Base-by-base conservation (phyloP, 2,888 invertebrate genomes). In the Exocentrus adspersus region DNA sequence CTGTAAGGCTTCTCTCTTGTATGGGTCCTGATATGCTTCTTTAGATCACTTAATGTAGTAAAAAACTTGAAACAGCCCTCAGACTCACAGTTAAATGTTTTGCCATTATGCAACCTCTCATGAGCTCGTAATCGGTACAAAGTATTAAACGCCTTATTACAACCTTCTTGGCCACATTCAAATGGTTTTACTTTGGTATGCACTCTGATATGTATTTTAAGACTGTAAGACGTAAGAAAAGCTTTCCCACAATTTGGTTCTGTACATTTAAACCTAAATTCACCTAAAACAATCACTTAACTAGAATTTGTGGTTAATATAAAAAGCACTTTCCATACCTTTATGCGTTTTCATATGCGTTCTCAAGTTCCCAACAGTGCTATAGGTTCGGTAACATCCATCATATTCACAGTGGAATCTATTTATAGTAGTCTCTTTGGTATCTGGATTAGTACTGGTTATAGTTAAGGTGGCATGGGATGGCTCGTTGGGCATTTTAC, bases 301-400 rank as follows among this genome's bases (percentile, higher is more conserved):
- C 9, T 41, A 16, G 42, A 41, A 46, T 3, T 16, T 21, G 2
- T 30, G 10, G 12, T 20, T 14, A 45, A 28, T 9, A 20, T 45
- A n/a, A 37, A 1, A 46, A 28, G 10, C 51, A n/a, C 32, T 20
- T 50, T 51, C 1, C 53, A 77, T 85, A 95, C 97, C 97, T 90
- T 92, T 94, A 79, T 97, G 97, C 60, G 95, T 95, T 86, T 97
- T 97, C 88, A 95, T 90, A 84, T 97, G 97, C 65, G 97, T 97
- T 78, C 95, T 89, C 71, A 97, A 86, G 84, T 97, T 97, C 54
- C 97, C 97, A 72, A 94, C 91, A 4, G 97, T 97, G 80, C 95
- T 96, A 82, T 97, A 97, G 59, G 94, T 94, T 74, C 95, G 86
- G 68, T 88, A 86, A 81, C 97, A 97, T 12, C 93, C 94, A 66